Evolutionary conservation across 2,797 vertebrate species (phyloP).

Genomic region (Thunnus albacares): DNA sequence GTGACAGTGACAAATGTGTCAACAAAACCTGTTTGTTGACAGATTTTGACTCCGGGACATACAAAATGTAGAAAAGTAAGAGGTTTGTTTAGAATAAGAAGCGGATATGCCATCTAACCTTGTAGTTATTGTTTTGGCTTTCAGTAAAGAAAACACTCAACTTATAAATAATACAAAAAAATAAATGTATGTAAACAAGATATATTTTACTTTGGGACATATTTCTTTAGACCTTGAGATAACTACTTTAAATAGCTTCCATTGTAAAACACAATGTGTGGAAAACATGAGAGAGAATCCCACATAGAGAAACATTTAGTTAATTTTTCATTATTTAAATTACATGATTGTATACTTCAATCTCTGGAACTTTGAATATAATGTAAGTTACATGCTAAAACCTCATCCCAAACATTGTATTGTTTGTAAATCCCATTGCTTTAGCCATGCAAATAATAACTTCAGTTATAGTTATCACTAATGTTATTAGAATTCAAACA

Average conservation of each 20-base stretch:
- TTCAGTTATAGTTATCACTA: too few species aligned
- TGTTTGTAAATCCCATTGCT: too few species aligned
- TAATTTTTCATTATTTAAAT: neutral
- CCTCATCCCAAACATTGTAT: neutral
- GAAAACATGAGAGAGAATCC: neutral
- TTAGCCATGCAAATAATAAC: neutral
- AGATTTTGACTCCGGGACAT: neutral
- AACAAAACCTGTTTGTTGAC: constrained; percentile 53
- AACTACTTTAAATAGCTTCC: neutral
- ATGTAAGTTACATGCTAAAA: neutral
- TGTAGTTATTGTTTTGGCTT: neutral
- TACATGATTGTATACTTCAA: neutral
- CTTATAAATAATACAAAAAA: neutral
- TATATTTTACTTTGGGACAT: neutral
- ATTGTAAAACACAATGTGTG: neutral
- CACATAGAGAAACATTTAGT: neutral
- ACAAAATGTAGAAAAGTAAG: neutral
- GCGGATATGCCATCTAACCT: neutral
- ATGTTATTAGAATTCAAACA: neutral
- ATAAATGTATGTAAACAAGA: neutral
- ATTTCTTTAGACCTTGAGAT: neutral
- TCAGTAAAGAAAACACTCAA: neutral
- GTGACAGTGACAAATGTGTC: neutral
- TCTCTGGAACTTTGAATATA: neutral
- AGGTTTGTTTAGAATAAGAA: neutral